Conservation (phyloP, 1,140 invertebrate genomes). For the Melanaphis sacchari region DNA sequence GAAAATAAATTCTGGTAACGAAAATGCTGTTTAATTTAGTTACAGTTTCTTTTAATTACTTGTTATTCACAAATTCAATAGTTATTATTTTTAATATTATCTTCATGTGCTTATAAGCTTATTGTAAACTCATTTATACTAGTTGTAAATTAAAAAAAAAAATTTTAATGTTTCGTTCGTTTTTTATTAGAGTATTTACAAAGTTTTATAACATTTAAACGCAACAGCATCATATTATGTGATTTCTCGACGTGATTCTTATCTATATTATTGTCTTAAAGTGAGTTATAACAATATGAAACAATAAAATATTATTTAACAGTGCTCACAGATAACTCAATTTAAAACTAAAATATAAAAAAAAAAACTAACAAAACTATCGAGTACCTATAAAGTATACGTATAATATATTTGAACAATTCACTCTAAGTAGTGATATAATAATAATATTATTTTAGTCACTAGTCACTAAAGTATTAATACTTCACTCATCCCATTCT, state of each 20-base stretch:
- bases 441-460: too few species aligned
- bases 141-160: background rate
- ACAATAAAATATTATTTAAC: too few species aligned
- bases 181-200: too few species aligned
- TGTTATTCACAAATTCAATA: background rate
- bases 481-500: too few species aligned
- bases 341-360: too few species aligned
- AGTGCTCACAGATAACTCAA: too few species aligned
- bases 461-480: too few species aligned
- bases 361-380: background rate
- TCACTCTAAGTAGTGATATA: background rate
- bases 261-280: background rate
- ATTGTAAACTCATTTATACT: background rate
- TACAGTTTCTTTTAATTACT: background rate
- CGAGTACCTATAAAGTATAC: background rate
- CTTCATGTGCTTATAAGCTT: background rate
- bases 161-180: background rate
- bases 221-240: background rate
- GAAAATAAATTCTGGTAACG: background rate
- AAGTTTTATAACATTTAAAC: background rate
- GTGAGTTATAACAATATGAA: background rate
- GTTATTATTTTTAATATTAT: too few species aligned
- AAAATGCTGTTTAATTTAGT: background rate
- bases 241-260: background rate
- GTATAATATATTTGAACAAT: background rate